A percentile compares a stretch with the other conserved stretches of the same genome.
phyloP scores from a whole-genome alignment of 2,888 invertebrate genomes.

The Phengaris arion region DNA sequence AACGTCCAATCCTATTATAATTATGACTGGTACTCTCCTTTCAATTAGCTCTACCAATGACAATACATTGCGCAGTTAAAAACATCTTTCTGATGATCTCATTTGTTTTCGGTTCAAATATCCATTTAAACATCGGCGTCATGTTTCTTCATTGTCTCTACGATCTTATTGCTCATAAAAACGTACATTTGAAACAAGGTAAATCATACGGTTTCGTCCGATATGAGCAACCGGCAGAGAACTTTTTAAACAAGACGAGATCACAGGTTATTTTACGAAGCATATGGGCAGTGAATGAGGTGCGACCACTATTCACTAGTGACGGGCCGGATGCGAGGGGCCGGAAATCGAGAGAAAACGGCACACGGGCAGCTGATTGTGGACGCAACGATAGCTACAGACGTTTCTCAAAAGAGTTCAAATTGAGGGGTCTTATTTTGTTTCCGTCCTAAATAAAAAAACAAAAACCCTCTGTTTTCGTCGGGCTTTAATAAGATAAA shows the following conservation, averaged over 20 bases:
- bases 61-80: conserved; percentile 5
- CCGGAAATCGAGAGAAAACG: conserved; percentile 20
- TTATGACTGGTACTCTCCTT: neutral
- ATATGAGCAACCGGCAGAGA: neutral
- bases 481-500: neutral
- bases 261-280: conserved; percentile 19
- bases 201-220: neutral
- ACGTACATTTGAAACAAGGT: conserved; percentile 6
- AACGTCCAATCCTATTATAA: neutral
- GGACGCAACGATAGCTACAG: conserved; percentile 10
- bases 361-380: conserved; percentile 14
- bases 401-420: conserved; percentile 1
- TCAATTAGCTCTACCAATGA: conserved; percentile 3
- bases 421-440: conserved; percentile 6
- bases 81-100: conserved; percentile 9
- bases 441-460: neutral
- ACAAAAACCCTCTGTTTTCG: too few species aligned
- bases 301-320: neutral
- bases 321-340: neutral
- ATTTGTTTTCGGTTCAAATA: conserved; percentile 15
- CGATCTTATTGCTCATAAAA: conserved; percentile 10
- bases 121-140: conserved; percentile 13
- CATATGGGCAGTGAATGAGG: conserved; percentile 21
- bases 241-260: neutral
- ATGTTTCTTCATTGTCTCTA: conserved; percentile 21